phyloP scores from a whole-genome alignment of 2,888 invertebrate genomes.

The Galeopsomyia nigrocyanea region DNA sequence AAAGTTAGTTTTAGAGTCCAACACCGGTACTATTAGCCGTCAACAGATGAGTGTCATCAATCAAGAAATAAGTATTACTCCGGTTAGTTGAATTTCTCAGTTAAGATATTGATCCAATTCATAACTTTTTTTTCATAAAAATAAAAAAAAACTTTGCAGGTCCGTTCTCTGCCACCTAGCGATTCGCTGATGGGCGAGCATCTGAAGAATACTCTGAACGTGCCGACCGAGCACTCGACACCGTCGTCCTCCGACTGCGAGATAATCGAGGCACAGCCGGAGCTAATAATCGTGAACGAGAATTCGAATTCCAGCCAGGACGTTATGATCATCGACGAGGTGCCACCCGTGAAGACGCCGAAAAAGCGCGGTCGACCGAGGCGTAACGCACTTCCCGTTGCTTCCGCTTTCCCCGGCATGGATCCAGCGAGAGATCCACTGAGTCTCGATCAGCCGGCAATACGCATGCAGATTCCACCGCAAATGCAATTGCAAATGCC shows the following conservation, averaged over 20 bases:
- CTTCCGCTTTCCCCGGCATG: constrained; percentile 46
- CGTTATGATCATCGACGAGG: constrained; percentile 67
- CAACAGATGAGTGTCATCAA: constrained; percentile 63
- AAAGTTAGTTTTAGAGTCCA: constrained; percentile 55
- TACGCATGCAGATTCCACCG: constrained; percentile 22
- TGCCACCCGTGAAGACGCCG: constrained; percentile 59
- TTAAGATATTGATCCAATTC: background rate
- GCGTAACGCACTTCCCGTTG: constrained; percentile 52
- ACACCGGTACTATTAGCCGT: constrained; percentile 56
- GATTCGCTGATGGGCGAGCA: constrained; percentile 56
- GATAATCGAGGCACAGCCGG: constrained; percentile 65
- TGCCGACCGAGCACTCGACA: constrained; percentile 45
- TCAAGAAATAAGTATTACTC: constrained; percentile 66
- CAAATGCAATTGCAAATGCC: constrained; percentile 47
- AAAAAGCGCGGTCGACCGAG: constrained; percentile 66
- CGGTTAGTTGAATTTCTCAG: constrained; percentile 49
- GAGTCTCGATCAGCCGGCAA: constrained; percentile 57
- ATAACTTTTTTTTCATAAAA: background rate
- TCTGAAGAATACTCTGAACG: constrained; percentile 57
- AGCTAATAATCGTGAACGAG: constrained; percentile 66
- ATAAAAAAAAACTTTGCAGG: constrained; percentile 15
- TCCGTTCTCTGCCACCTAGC: constrained; percentile 27
- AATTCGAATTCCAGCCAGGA: constrained; percentile 68
- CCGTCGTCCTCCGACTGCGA: constrained; percentile 63
- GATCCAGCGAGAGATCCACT: constrained; percentile 58